These are phyloP conservation scores for Conops quadrifasciatus DNA, from an alignment of 2,888 invertebrate genomes.

Conservation along the genomic window DNA sequence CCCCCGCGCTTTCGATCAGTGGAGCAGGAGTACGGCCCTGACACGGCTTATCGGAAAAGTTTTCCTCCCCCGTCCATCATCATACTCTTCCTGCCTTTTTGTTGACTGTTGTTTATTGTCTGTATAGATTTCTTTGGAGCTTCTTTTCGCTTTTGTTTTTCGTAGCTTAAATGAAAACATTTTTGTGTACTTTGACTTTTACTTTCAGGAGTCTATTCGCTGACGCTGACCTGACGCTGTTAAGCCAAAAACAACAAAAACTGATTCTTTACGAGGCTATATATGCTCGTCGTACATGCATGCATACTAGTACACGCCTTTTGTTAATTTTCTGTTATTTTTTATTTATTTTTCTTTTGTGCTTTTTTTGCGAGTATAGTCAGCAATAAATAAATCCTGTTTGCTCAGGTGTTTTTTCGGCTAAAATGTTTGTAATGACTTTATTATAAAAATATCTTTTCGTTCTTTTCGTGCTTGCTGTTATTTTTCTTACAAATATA, in stretches of 20 bases:
- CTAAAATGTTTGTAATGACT: slow-evolving; percentile 28
- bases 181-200: slow-evolving; percentile 30
- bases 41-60: slow-evolving; percentile 15
- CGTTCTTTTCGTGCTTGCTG: not conserved
- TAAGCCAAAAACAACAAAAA: too few species aligned
- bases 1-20: not conserved
- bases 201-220: slow-evolving; percentile 11
- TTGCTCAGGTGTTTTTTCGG: slow-evolving; percentile 28
- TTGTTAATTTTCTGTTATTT: slow-evolving; percentile 3
- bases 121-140: not conserved
- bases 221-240: too few species aligned
- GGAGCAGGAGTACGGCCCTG: not conserved
- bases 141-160: slow-evolving; percentile 9
- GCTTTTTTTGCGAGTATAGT: too few species aligned
- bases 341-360: not conserved
- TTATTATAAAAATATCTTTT: slow-evolving; percentile 4
- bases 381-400: slow-evolving; percentile 30
- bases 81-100: slow-evolving; percentile 4
- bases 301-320: not conserved
- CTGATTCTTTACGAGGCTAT: too few species aligned
- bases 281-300: too few species aligned
- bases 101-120: not conserved
- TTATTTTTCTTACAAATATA: slow-evolving; percentile 2
- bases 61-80: slow-evolving; percentile 20
- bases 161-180: slow-evolving; percentile 11